Base-by-base conservation (phyloP, 1,140 invertebrate genomes). In the Calycopis cecrops region DNA sequence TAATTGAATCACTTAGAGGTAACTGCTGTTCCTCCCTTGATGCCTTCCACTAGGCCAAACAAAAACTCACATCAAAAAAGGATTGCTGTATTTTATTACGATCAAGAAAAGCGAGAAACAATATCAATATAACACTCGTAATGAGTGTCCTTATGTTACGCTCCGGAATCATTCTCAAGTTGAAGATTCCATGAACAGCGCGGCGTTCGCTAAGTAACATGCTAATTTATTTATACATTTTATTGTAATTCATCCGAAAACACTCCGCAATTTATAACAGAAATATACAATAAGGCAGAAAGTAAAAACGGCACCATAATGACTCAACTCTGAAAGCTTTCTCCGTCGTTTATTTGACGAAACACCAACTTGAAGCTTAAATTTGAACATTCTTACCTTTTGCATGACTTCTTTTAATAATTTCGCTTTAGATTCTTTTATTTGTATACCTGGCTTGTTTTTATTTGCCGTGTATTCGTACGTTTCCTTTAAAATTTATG, bases 271-370 rank as follows among this genome's bases (percentile, higher is more conserved):
- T 44, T 44, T 44, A 44, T 44, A 44, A 9, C n/a, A 44, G 40
- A 44, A 28, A 44, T 44, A 44, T 44, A 44, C 14, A 44, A 44
- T 44, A 44, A 44, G 40, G 40, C 12, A 17, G 28, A 47, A 54
- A 11, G 14, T 48, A 48, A 52, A 40, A 53, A 56, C 21, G 21
- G 40, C 16, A 44, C 40, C 14, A 44, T 44, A 44, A 44, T 44
- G 40, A 44, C 40, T 16, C 40, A 44, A 44, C n/a, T 44, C 40
- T 14, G 40, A 54, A 44, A 44, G 40, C 14, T 44, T 44, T 37
- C 47, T 48, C 40, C 33, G 14, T 10, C 55, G 54, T 56, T 56
- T 42, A 56, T 56, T 52, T 52, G 44, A 52, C 49, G 59, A 52
- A 40, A 44, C 40, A 44, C 40, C 40, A 44, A 44, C 40, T 44